A percentile compares a stretch with the other conserved stretches of the same genome.
Conservation (phyloP, 1,140 invertebrate species). For the Leptonema lineaticorne region DNA sequence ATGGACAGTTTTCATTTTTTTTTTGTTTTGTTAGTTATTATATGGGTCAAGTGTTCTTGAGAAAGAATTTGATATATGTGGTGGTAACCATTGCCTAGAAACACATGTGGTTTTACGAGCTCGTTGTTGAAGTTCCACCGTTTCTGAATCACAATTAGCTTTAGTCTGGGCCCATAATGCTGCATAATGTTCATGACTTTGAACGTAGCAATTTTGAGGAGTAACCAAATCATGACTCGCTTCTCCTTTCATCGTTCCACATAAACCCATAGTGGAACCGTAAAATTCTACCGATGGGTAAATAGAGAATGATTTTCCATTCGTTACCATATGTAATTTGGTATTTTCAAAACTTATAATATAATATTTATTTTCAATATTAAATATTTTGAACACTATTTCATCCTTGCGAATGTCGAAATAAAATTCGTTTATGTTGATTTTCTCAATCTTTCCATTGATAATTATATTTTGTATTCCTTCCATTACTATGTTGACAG, state of each 20-base stretch:
- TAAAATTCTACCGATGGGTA: conserved; percentile 51
- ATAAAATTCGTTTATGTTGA: no score
- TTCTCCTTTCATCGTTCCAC: conserved; percentile 63
- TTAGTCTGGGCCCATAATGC: conserved; percentile 58
- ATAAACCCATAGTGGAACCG: conserved; percentile 61
- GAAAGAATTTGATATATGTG: no score
- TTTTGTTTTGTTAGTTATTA: no score
- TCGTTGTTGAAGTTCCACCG: conserved; percentile 46
- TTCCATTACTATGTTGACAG: no score
- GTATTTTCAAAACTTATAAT: conserved; percentile 53
- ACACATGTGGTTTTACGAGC: conserved; percentile 51
- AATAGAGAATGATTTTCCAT: conserved; percentile 57
- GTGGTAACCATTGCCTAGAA: conserved; percentile 46
- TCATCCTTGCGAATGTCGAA: no score
- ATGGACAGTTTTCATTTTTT: no score
- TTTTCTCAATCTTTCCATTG: no score
- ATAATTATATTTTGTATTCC: no score
- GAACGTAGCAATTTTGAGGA: conserved; percentile 58
- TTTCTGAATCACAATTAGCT: conserved; percentile 47
- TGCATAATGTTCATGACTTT: conserved; percentile 55
- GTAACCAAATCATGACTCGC: conserved; percentile 58
- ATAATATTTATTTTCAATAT: no score
- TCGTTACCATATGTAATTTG: conserved; percentile 55
- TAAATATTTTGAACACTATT: no score
- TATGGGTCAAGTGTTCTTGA: no score